phyloP scores from a whole-genome alignment of 2,113 vertebrate species.

The Spheniscus mendiculus region DNA sequence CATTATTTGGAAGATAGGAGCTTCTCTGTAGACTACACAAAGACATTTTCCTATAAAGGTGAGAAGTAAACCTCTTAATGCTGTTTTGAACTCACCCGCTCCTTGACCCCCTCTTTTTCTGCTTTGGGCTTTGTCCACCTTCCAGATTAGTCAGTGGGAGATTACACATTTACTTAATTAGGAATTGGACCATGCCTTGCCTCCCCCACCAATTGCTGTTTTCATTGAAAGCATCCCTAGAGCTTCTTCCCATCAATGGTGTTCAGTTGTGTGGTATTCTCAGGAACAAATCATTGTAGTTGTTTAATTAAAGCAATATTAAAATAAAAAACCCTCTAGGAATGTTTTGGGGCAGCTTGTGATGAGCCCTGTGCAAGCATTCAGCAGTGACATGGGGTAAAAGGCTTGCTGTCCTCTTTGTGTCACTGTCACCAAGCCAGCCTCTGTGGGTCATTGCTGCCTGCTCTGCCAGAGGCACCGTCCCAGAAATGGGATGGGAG shows the following conservation, averaged over 20 bases:
- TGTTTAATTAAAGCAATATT: not conserved
- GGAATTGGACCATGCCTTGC: not conserved
- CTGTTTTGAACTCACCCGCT: not conserved
- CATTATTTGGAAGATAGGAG: not conserved
- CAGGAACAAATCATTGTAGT: not conserved
- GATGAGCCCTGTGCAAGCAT: not conserved
- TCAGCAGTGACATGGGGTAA: not conserved
- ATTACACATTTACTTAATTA: not conserved
- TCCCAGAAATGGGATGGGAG: not conserved
- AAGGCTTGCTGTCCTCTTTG: not conserved
- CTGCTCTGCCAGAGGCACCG: not conserved
- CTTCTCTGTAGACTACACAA: not conserved
- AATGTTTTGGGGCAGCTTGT: not conserved
- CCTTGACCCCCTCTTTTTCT: not conserved
- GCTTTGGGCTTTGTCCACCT: not conserved
- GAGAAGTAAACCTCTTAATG: not conserved
- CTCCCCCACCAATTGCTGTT: not conserved
- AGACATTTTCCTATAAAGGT: not conserved
- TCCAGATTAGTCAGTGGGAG: not conserved
- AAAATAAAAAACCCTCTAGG: not conserved
- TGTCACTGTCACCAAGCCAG: not conserved
- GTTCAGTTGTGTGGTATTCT: not conserved
- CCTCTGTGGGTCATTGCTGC: accelerated
- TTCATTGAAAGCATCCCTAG: conserved; percentile 21
- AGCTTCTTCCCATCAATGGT: not conserved